phyloP scores from a whole-genome alignment of 2,888 invertebrate genomes.

The Megastigmus dorsalis region DNA sequence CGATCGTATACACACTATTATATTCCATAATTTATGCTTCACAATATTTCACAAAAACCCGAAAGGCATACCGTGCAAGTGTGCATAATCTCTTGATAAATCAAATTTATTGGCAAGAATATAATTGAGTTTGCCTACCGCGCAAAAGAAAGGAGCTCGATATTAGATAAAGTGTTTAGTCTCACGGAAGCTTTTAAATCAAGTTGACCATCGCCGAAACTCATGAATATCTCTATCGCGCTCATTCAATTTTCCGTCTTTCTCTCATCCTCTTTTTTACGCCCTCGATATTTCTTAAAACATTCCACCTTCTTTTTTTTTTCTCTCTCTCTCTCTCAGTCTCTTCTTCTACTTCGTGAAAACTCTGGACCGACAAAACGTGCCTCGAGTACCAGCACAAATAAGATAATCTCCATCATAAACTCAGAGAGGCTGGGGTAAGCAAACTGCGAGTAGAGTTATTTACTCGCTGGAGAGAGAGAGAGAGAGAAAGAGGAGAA shows the following conservation, averaged over 20 bases:
- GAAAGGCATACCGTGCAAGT: too few relatives aligned
- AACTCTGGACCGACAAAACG: conserved; percentile 43
- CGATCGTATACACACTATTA: too few relatives aligned
- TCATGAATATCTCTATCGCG: conserved; percentile 14
- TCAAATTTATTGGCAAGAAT: not conserved
- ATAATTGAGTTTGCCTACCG: not conserved
- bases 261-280: not conserved
- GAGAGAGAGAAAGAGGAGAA: conserved; percentile 48
- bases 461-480: conserved; percentile 66
- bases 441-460: conserved; percentile 70
- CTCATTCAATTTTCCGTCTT: not conserved
- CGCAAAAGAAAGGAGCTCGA: not conserved
- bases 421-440: conserved; percentile 66
- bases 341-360: conserved; percentile 4
- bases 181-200: conserved; percentile 12
- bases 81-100: too few relatives aligned
- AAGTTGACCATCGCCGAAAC: conserved; percentile 1
- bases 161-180: not conserved
- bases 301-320: conserved; percentile 39
- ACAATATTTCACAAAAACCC: too few relatives aligned
- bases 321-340: conserved; percentile 10
- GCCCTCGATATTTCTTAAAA: conserved; percentile 36
- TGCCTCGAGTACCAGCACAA: conserved; percentile 67
- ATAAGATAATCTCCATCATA: conserved; percentile 74
- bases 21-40: too few relatives aligned